These are phyloP conservation scores for Phalera bucephala DNA, from an alignment of 2,888 invertebrate genomes.

Conservation along the genomic window DNA sequence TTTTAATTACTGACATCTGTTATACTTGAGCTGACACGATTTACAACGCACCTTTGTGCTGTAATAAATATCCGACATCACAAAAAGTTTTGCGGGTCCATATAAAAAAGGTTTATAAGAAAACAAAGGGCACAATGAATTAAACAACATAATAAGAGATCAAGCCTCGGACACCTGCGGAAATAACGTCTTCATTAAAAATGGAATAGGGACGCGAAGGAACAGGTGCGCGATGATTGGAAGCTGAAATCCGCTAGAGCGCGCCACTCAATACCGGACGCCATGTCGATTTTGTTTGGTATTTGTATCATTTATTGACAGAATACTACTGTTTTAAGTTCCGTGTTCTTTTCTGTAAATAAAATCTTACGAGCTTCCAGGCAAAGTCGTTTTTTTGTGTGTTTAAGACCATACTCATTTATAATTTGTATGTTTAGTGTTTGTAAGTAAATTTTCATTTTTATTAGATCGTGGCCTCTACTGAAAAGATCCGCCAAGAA, in stretches of 20 bases:
- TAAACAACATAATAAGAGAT: constrained; percentile 73
- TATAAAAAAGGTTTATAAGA: constrained; percentile 59
- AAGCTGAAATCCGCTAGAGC: constrained; percentile 40
- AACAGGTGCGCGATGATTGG: constrained; percentile 69
- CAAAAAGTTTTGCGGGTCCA: constrained; percentile 21
- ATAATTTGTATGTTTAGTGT: too few relatives aligned
- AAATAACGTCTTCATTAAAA: constrained; percentile 78
- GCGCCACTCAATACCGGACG: not conserved
- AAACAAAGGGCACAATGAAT: constrained; percentile 81
- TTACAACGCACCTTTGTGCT: constrained; percentile 70
- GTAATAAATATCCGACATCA: constrained; percentile 60
- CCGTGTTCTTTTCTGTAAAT: too few relatives aligned
- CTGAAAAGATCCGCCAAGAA: too few relatives aligned
- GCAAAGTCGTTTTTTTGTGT: too few relatives aligned
- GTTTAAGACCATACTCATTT: too few relatives aligned
- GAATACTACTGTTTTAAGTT: too few relatives aligned
- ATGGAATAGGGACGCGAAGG: constrained; percentile 46
- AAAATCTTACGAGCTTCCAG: too few relatives aligned
- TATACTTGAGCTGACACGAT: constrained; percentile 64
- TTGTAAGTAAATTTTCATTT: too few relatives aligned
- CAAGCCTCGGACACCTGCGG: constrained; percentile 63
- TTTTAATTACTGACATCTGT: constrained; percentile 80
- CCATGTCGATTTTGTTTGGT: too few relatives aligned
- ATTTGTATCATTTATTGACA: too few relatives aligned
- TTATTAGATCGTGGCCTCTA: too few relatives aligned